Evolutionary conservation across 1,140 invertebrate genomes (phyloP).

Genomic region (Camponotus floridanus): DNA sequence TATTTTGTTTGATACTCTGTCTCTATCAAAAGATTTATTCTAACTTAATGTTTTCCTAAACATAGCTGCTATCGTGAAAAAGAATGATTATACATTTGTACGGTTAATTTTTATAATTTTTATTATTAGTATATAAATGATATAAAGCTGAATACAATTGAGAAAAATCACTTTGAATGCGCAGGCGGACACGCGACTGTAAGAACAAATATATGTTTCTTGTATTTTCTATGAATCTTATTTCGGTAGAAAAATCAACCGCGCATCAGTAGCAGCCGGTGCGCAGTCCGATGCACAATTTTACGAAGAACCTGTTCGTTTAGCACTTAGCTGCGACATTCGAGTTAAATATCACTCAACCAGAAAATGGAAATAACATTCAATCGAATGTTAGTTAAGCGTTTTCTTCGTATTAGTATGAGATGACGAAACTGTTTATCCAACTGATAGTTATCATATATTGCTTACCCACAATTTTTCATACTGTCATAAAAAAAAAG

Average conservation of each 20-base stretch:
- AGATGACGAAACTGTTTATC: background rate
- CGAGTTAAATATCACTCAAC: background rate
- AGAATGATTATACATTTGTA: constrained; percentile 63
- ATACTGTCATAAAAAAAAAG: background rate
- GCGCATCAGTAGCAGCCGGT: background rate
- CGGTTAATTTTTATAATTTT: constrained; percentile 70
- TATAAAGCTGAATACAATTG: constrained; percentile 72
- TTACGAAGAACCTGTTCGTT: constrained; percentile 14
- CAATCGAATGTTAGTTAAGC: constrained; percentile 18
- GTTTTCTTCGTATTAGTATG: background rate
- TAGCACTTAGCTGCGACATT: background rate
- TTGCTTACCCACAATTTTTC: constrained; percentile 18
- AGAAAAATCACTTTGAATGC: constrained; percentile 66
- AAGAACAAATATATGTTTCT: constrained; percentile 62
- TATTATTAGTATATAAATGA: constrained; percentile 73
- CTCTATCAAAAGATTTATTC: constrained; percentile 16
- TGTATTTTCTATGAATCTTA: constrained; percentile 20
- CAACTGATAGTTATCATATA: constrained; percentile 32
- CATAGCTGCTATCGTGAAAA: constrained; percentile 42
- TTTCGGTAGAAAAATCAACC: constrained; percentile 31
- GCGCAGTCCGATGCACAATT: constrained; percentile 15
- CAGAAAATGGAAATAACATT: constrained; percentile 8
- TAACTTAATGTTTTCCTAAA: constrained; percentile 19
- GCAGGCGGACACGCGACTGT: constrained; percentile 44
- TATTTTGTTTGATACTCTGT: background rate